Conservation (phyloP, 2,888 invertebrate species). For the Unio pictorum region DNA sequence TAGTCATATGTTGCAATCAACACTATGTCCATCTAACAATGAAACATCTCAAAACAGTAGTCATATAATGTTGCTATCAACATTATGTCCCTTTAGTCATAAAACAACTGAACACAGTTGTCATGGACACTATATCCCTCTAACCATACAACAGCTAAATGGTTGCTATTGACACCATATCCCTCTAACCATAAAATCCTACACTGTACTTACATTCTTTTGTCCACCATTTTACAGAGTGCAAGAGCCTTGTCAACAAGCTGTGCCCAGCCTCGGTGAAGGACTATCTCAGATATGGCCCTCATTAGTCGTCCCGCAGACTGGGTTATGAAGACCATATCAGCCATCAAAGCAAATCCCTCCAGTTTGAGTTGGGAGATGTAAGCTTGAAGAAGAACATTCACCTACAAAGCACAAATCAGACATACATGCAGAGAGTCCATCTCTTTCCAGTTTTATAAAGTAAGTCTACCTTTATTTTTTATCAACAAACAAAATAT, state of each 20-base stretch:
- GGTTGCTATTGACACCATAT: neutral
- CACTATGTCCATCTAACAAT: too few relatives aligned
- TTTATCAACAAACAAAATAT: too few relatives aligned
- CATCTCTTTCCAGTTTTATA: too few relatives aligned
- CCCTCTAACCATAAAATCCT: neutral
- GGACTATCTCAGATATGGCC: constrained; percentile 97
- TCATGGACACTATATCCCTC: neutral
- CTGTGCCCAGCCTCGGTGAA: constrained; percentile 95
- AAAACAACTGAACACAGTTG: neutral
- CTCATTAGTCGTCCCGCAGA: constrained; percentile 94
- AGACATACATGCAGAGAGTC: neutral
- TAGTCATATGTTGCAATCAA: too few relatives aligned
- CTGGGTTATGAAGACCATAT: constrained; percentile 99
- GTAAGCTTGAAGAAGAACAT: constrained; percentile 95
- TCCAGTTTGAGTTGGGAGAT: constrained; percentile 98
- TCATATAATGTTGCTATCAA: too few relatives aligned
- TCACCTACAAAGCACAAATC: constrained; percentile 74
- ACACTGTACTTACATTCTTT: constrained; percentile 81
- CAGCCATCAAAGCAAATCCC: constrained; percentile 98
- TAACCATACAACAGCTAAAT: neutral
- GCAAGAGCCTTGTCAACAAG: constrained; percentile 95
- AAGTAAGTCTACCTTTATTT: too few relatives aligned
- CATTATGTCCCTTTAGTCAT: neutral
- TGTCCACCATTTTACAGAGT: constrained; percentile 98
- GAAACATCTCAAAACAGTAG: too few relatives aligned